Evolutionary conservation across 2,888 invertebrate species (phyloP).

Genomic region (Mycalesis mineus): DNA sequence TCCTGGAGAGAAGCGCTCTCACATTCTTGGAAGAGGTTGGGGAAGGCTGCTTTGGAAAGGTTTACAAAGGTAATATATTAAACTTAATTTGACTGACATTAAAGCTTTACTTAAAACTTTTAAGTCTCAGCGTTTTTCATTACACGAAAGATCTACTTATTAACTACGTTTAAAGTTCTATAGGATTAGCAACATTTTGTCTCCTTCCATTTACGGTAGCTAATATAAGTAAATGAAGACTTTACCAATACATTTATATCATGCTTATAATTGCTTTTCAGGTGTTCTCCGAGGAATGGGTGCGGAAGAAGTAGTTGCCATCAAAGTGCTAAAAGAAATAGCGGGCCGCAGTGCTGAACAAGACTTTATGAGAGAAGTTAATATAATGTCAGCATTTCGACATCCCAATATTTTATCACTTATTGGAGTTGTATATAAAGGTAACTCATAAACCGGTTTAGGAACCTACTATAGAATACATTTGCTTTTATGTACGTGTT

Average conservation of each 20-base stretch:
- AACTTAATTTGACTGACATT: not conserved
- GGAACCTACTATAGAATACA: not conserved
- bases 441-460: conserved; percentile 63
- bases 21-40: conserved; percentile 87
- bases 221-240: too few relatives aligned
- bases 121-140: too few relatives aligned
- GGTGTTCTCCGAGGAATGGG: conserved; percentile 53
- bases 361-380: conserved; percentile 89
- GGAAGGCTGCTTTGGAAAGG: conserved; percentile 93
- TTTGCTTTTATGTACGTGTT: not conserved
- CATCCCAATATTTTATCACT: conserved; percentile 89
- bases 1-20: conserved; percentile 81
- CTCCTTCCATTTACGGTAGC: too few relatives aligned
- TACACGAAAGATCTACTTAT: too few relatives aligned
- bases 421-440: conserved; percentile 86
- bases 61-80: conserved; percentile 84
- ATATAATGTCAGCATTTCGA: conserved; percentile 89
- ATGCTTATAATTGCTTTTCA: conserved; percentile 29
- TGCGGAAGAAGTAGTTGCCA: conserved; percentile 80
- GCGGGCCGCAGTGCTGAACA: conserved; percentile 87
- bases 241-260: too few relatives aligned
- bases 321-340: conserved; percentile 88
- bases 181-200: too few relatives aligned
- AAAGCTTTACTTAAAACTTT: not conserved
- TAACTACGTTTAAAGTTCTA: too few relatives aligned